Evolutionary conservation across 2,797 vertebrate species (phyloP), one percentile per base, ranked within the genome.

Genomic region (Macroramphosus scolopax): DNA sequence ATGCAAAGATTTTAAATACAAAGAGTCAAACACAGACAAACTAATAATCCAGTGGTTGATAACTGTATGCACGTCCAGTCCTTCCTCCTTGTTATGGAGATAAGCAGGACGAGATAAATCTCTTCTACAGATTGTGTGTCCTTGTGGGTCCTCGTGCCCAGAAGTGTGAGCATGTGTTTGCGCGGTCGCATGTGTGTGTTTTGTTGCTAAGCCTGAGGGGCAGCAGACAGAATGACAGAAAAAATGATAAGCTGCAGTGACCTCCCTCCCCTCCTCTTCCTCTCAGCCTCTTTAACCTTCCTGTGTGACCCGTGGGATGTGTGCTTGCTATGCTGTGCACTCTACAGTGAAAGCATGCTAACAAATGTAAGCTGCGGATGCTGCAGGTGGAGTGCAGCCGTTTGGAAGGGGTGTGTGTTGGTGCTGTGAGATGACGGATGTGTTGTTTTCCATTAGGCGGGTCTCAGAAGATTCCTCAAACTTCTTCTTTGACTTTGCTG

Each of bases 231-330:
- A 75, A 52, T 63, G 73, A 74, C 75, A 78, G 72, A 26, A 20
- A 40, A 22, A 58, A 71, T 69, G 80, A 81, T 82, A 81, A 84
- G 80, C 80, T 58, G 54, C 44, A 18, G 61, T 82, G 79, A 75
- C 81, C 78, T 81, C 68, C 45, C 45, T 59, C 52, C 68, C 45
- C 45, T 59, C 52, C 63, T 60, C 60, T 15, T 22, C 20, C 20
- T 22, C 20, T 22, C 20, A 22, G 57, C 44, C 73, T 68, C 33
- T 78, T 81, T 75, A 71, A 85, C 83, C 83, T 85, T 80, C 56
- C 47, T 59, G 52, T 64, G 52, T 36, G 51, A 80, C 81, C 67
- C 70, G 30, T 3, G 62, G 72, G 76, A 75, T 11, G 32, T 3
- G 49, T 31, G 57, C 47, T 68, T 63, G 48, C 61, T 47, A 69